phyloP scores from a whole-genome alignment of 1,140 invertebrate genomes.

The Tyrophagus putrescentiae region DNA sequence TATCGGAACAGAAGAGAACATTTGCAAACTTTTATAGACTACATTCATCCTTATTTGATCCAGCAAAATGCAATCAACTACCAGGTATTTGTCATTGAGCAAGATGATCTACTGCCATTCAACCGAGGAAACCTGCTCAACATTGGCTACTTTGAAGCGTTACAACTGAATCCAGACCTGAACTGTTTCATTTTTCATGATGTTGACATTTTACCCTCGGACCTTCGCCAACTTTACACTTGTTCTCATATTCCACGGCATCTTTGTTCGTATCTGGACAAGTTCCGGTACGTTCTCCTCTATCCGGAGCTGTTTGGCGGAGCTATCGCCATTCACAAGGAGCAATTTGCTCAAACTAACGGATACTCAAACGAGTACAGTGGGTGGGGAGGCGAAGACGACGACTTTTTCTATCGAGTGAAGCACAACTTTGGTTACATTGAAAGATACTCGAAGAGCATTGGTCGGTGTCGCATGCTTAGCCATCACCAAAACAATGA shows the following conservation, averaged over 20 bases:
- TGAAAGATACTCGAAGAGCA: constrained; percentile 25
- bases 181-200: constrained; percentile 44
- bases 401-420: constrained; percentile 29
- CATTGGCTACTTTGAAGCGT: constrained; percentile 35
- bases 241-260: constrained; percentile 27
- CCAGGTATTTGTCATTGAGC: constrained; percentile 78
- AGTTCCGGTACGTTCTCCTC: constrained; percentile 28
- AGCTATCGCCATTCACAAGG: constrained; percentile 28
- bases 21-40: constrained; percentile 59
- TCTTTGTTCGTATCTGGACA: constrained; percentile 27
- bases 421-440: constrained; percentile 23
- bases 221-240: constrained; percentile 29
- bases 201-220: constrained; percentile 42
- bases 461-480: constrained; percentile 53
- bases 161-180: constrained; percentile 29
- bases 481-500: constrained; percentile 45
- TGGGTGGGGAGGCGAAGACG: constrained; percentile 32
- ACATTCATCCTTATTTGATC: constrained; percentile 77
- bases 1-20: constrained; percentile 69
- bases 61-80: constrained; percentile 68
- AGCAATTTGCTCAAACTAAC: constrained; percentile 29
- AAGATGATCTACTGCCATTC: constrained; percentile 34
- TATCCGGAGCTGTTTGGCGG: constrained; percentile 30
- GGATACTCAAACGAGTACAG: constrained; percentile 28
- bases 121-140: constrained; percentile 36